Percentiles rank a stretch among this genome's conserved stretches.
Evolutionary conservation across 1,140 invertebrate species (phyloP).

Genomic region (Mercenaria mercenaria): DNA sequence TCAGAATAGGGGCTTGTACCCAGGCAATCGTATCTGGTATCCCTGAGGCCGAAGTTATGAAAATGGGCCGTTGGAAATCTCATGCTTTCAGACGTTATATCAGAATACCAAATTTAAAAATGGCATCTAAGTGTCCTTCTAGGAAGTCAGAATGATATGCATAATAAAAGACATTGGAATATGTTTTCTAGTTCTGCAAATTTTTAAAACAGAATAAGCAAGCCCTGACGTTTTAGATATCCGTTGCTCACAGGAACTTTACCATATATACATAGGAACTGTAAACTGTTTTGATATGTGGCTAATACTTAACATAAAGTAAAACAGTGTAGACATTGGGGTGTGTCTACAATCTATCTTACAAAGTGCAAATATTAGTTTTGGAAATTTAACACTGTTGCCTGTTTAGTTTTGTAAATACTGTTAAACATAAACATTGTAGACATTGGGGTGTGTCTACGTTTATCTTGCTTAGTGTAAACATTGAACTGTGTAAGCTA

Average conservation of each 20-base stretch:
- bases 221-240: background rate
- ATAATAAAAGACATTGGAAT: background rate
- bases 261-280: no score
- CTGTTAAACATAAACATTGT: no score
- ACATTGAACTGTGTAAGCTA: no score
- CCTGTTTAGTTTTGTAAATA: no score
- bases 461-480: no score
- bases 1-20: conserved; percentile 29
- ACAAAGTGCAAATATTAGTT: no score
- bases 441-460: no score
- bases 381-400: no score
- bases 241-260: no score
- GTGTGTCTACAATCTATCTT: no score
- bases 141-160: background rate
- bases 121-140: background rate
- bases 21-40: conserved; percentile 14
- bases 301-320: background rate
- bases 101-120: background rate
- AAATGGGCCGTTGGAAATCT: conserved; percentile 3
- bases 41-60: conserved; percentile 26
- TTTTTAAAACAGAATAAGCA: no score
- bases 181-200: background rate
- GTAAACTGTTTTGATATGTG: background rate
- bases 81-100: conserved; percentile 33
- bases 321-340: no score